Evolutionary conservation across 2,797 vertebrate genomes (phyloP), one percentile per base, ranked within the genome.

Genomic region (Falco biarmicus): DNA sequence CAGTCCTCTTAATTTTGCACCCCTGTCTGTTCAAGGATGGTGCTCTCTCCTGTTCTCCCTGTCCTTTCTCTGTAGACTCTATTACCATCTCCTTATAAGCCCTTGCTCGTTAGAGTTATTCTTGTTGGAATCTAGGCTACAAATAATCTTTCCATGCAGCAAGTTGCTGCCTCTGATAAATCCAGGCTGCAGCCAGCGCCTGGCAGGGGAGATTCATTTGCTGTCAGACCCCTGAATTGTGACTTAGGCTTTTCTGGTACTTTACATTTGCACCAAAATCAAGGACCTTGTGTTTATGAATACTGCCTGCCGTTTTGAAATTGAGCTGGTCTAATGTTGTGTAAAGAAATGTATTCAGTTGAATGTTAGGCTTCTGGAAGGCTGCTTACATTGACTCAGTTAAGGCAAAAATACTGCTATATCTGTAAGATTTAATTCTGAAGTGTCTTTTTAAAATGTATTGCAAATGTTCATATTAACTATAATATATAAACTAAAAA

Each of bases 51-150:
- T 47, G 37, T 91, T 89, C 90, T 95, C 53, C 29, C 66, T 84
- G 80, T 83, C 70, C 91, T 94, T 95, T 89, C 91, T 87, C 68
- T 85, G 87, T 60, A 25, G 91, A 48, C 94, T 93, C 91, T 95
- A 87, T 95, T 93, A 68, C 93, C 88, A 96, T 96, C 95, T 95
- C 96, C 95, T 95, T 97, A 95, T 96, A 97, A 96, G 95, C 90
- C 94, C 94, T 96, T 95, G 95, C 95, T 95, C 0, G 75, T 96
- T 95, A 90, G 94, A 96, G 95, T 96, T 95, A 95, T 95, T 96
- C 95, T 95, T 76, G 96, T 94, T 95, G 96, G 96, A 96, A 96
- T 97, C 88, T 87, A 68, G 84, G 84, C 95, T 96, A 87, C 92
- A 95, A 96, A 95, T 96, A 96, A 94, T 95, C 95, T 95, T 96